Evolutionary conservation across 2,113 vertebrate genomes (phyloP), one percentile per base, ranked within the genome.

Genomic region (Nothoprocta pentlandii): DNA sequence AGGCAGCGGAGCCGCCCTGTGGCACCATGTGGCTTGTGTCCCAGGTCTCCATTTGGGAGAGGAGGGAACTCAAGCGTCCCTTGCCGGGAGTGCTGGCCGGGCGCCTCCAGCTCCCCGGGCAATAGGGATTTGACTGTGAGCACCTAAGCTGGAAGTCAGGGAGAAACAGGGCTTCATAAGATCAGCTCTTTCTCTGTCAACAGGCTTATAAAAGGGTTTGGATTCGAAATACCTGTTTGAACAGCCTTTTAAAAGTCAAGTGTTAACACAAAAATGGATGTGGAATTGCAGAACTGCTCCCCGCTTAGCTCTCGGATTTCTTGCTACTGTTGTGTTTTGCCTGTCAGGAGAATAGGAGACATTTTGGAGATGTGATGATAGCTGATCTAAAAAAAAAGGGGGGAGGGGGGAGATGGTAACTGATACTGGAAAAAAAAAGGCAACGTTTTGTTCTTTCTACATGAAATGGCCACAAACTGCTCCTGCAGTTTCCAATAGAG

Each of bases 251-350:
- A 16, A 9, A 25, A 39, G 44, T 80, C 46, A 0, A 1, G 6
- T 51, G 7, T 89, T 80, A 62, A 71, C 15, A 49, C 7, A 46
- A 74, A 73, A 81, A 61, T 4, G 1, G 1, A 20, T 44, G 30
- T 62, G 30, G 51, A n/a, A 26, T 42, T 89, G 30, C 41, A 70
- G 74, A 67, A 23, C 26, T 1, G 2, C 1, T 22, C 4, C 3
- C 10, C 3, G 1, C 2, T 3, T 14, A 1, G 10, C 59, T 56
- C 11, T 41, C 6, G 0, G 30, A 21, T 3, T 39, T 39, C 36
- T 39, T 28, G 8, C 3, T 30, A 30, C 54, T 10, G 1, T 36
- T 44, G 17, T 2, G 1, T 32, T 80, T 93, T 84, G 23, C 8
- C 69, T 7, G 30, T 3, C 2, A 42, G 7, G 30, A n/a, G 61